Evolutionary conservation across 2,113 vertebrate genomes (phyloP), one percentile per base, ranked within the genome.

Genomic region (Myotis yumanensis): DNA sequence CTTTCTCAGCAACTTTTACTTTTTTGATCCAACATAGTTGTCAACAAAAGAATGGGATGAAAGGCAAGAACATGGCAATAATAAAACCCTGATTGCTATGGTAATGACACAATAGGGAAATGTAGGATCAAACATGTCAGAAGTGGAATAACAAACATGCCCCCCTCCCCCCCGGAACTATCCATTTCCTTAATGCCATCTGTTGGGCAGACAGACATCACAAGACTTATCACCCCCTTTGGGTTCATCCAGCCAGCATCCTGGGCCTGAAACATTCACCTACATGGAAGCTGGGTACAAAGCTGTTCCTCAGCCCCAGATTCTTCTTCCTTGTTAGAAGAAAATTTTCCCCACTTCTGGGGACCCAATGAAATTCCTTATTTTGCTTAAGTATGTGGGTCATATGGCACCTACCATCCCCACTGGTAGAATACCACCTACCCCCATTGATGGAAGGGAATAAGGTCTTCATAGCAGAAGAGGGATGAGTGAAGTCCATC

Each of bases 41-140:
- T 95, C 54, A 93, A 32, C 6, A 43, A 96, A 89, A 9, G 25
- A 90, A 76, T 12, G 20, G 30, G 73, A 91, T 54, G 10, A 82
- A 88, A 62, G 17, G 69, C 80, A 25, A 20, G 32, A 76, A 91
- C 69, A 68, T 72, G 62, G 4, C 3, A 4, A 11, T 23, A 59
- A 20, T 40, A 64, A 43, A 66, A 25, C 15, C 10, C 28, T 5
- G 20, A 37, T 88, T 72, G 11, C n/a, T 64, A 25, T 57, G 32
- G 37, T n/a, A 75, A 57, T 46, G 20, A 48, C 8, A 62, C 43
- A 57, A 22, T 18, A 73, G 22, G 57, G 25, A 86, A 90, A 80
- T 22, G n/a, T 32, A 71, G 35, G 51, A 57, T 32, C 20, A 71
- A 86, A 48, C 14, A 15, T 9, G 20, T 11, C 71, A 54, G 35